phyloP scores from a whole-genome alignment of 1,140 invertebrate genomes.

The Drosophila mojavensis region DNA sequence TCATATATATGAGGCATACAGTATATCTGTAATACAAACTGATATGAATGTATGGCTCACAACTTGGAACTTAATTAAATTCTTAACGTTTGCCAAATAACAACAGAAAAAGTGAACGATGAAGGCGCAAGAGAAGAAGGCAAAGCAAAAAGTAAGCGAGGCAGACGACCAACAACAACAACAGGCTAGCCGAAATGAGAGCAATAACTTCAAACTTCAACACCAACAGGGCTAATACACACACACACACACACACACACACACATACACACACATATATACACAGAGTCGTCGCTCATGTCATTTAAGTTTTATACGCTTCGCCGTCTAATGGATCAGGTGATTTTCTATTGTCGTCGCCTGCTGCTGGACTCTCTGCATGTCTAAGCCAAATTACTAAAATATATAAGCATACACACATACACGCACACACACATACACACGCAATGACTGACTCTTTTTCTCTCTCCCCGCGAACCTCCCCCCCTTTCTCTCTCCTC shows the following conservation, averaged over 20 bases:
- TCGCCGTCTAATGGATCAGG: constrained; percentile 74
- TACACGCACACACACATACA: constrained; percentile 8
- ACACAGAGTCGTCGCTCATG: constrained; percentile 13
- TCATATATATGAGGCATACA: constrained; percentile 20
- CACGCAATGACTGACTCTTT: too few relatives aligned
- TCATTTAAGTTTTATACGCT: constrained; percentile 52
- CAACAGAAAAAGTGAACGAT: constrained; percentile 6
- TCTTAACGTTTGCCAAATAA: constrained; percentile 60
- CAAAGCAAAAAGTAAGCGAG: constrained; percentile 1
- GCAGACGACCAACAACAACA: constrained; percentile 50
- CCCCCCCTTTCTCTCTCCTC: not conserved
- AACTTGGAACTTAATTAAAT: constrained; percentile 74
- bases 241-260: constrained; percentile 15
- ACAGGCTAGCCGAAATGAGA: constrained; percentile 56
- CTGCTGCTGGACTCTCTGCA: constrained; percentile 65
- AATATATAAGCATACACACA: constrained; percentile 57
- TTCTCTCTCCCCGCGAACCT: too few relatives aligned
- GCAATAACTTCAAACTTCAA: constrained; percentile 79
- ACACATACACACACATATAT: constrained; percentile 16
- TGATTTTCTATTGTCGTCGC: constrained; percentile 78
- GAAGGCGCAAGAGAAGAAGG: not conserved
- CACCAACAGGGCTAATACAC: constrained; percentile 18
- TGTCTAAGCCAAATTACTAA: constrained; percentile 81
- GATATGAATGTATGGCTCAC: constrained; percentile 19
- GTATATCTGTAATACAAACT: constrained; percentile 2